Conservation (phyloP, 2,113 vertebrate species). For the Okapia johnstoni region DNA sequence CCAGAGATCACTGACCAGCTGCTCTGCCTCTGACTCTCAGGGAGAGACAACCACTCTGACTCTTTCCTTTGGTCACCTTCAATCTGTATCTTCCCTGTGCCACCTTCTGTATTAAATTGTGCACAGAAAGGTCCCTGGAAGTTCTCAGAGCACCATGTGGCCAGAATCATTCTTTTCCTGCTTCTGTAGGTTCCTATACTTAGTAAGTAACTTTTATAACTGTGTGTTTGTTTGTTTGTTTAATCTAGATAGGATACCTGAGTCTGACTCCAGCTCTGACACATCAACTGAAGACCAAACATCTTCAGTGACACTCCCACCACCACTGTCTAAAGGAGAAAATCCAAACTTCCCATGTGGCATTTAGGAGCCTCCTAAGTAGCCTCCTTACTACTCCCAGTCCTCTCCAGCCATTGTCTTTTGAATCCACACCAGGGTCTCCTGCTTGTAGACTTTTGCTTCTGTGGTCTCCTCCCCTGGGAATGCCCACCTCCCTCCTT, state of each 20-base stretch:
- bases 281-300: background rate
- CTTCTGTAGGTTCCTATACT: background rate
- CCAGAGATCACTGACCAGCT: background rate
- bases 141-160: background rate
- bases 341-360: background rate
- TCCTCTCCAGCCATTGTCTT: background rate
- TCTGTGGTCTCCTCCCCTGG: fast-evolving
- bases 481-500: background rate
- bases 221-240: background rate
- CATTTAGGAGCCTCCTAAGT: background rate
- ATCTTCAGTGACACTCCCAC: background rate
- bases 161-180: background rate
- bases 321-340: background rate
- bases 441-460: background rate
- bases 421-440: background rate
- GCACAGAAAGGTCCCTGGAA: background rate
- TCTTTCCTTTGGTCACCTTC: background rate
- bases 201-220: background rate
- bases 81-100: background rate
- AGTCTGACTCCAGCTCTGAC: background rate
- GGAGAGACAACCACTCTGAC: background rate
- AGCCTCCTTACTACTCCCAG: too few relatives aligned
- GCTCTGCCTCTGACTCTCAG: background rate
- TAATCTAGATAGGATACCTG: background rate
- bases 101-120: background rate